phyloP scores from a whole-genome alignment of 37 sponge, comb jelly and placozoan genomes.

The Hormiphora californensis region DNA sequence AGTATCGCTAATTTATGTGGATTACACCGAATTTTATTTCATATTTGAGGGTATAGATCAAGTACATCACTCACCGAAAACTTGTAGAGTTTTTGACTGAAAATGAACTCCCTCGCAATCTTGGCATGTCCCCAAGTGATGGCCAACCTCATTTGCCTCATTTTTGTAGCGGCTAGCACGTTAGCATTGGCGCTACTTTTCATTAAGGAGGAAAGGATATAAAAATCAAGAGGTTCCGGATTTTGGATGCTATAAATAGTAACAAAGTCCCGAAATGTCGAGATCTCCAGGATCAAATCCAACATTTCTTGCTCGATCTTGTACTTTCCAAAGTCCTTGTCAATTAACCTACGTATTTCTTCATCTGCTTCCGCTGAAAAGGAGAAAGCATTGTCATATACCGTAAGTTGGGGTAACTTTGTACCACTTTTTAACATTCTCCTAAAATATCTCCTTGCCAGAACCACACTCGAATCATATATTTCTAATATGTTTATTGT shows the following conservation, averaged over 20 bases:
- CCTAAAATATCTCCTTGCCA: no score
- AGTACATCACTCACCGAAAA: slow-evolving; percentile 32
- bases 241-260: slow-evolving; percentile 54
- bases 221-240: slow-evolving; percentile 44
- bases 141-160: slow-evolving; percentile 47
- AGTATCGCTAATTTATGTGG: no score
- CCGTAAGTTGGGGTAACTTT: no score
- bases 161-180: slow-evolving; percentile 30
- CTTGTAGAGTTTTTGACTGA: slow-evolving; percentile 55
- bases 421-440: no score
- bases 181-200: slow-evolving; percentile 52
- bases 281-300: slow-evolving; percentile 39
- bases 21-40: no score
- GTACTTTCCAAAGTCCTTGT: slow-evolving; percentile 49
- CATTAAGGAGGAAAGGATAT: slow-evolving; percentile 43
- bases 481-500: no score
- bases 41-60: no score
- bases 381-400: no score
- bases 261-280: slow-evolving; percentile 36
- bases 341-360: slow-evolving; percentile 15
- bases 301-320: slow-evolving; percentile 37
- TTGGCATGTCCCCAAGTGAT: slow-evolving; percentile 53
- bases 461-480: no score
- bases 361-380: slow-evolving; percentile 5
- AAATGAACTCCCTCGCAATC: slow-evolving; percentile 42